Base-by-base conservation (phyloP, 2,113 vertebrate species). In the Gopherus evgoodei region DNA sequence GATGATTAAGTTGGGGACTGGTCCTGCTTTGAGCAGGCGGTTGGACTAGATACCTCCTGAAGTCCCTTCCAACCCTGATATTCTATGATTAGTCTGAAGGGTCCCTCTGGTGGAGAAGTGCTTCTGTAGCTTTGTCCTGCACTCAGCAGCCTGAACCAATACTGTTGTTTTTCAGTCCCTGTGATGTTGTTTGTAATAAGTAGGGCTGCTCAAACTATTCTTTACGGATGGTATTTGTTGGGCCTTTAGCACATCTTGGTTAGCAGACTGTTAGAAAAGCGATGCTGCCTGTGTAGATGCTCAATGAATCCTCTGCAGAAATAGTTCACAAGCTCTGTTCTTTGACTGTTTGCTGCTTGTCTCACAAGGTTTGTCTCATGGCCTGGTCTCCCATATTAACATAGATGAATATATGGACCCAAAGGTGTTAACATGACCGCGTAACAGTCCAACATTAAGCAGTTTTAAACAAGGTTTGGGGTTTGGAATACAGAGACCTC, bases 291-390 rank as follows among this genome's bases (percentile, higher is more conserved):
- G 75, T 35, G 42, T 3, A 25, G 47, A 49, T 27, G 16, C 52
- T 31, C 14, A n/a, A 2, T 2, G 44, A 91, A 59, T 22, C 86
- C 2, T 0, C 0, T 1, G 0, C 35, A 44, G 8, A 19, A 5
- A 47, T 25, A n/a, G 25, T 50, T 47, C 65, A 2, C 2, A 1
- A 2, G 2, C 4, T 14, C 75, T 47, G 11, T 8, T 27, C 24
- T 44, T 78, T 27, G 42, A 8, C 9, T 21, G 19, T 72, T 38
- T 3, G 22, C 42, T 44, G 65, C 22, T 13, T 47, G 75, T 24
- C 42, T 13, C 72, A 3, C 35, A n/a, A 9, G 17, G 35, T 72
- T 38, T 38, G 65, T 38, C 72, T 42, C 72, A 17, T 19, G 17
- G 65, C 65, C n/a, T 5, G 65, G 65, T 7, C 65, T 11, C 8